Percentiles rank a stretch among this genome's conserved stretches.
These are phyloP conservation scores for Callaeas wilsoni DNA, from an alignment of 2,113 vertebrate genomes.

Conservation along the genomic window DNA sequence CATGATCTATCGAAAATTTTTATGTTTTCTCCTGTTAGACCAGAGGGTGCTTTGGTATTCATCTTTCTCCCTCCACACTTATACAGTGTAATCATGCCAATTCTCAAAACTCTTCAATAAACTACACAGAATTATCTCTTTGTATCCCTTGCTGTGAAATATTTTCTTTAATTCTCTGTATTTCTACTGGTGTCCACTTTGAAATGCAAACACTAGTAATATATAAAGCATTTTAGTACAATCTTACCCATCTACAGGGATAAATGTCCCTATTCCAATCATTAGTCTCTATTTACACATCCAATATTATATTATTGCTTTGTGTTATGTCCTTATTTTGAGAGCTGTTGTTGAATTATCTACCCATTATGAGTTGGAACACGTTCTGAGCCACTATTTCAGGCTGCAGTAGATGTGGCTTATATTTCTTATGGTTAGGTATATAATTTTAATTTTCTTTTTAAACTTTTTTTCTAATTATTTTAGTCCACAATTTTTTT, in stretches of 20 bases:
- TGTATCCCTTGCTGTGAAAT: neutral
- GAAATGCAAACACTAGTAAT: neutral
- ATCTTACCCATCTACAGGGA: neutral
- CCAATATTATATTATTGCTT: neutral
- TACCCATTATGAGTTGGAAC: neutral
- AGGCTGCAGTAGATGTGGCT: neutral
- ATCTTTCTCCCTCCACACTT: neutral
- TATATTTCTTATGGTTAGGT: neutral
- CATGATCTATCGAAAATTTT: neutral
- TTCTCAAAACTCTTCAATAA: neutral
- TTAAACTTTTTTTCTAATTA: neutral
- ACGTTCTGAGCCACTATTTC: neutral
- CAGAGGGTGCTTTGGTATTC: neutral
- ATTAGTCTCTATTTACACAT: neutral
- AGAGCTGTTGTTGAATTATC: neutral
- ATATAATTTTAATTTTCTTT: neutral
- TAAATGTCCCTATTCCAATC: neutral
- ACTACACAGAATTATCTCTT: neutral
- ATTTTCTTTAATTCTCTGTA: neutral
- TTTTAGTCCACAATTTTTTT: neutral
- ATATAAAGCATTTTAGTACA: neutral
- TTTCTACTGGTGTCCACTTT: neutral
- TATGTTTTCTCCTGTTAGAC: neutral
- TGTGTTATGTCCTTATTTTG: neutral
- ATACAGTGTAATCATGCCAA: neutral